Evolutionary conservation across 2,888 invertebrate genomes (phyloP).

Genomic region (Neoscelio sp.): DNA sequence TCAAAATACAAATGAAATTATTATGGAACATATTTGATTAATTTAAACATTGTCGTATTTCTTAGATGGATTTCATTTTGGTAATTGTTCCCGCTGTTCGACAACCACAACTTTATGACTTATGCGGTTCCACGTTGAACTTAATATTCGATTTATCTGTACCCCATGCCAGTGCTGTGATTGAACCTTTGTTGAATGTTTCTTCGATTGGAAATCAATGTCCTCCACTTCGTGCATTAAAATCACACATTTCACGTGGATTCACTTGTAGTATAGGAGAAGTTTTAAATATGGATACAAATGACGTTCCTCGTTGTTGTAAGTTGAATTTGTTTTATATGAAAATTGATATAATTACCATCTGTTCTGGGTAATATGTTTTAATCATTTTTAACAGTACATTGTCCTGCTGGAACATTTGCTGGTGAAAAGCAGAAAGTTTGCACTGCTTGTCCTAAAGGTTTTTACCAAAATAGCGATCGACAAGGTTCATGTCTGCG

Average conservation of each 20-base stretch:
- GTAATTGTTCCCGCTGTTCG: conserved; percentile 94
- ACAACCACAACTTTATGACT: conserved; percentile 96
- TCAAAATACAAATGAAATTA: background rate
- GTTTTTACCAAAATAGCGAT: conserved; percentile 96
- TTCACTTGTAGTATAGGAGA: conserved; percentile 97
- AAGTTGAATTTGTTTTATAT: conserved; percentile 83
- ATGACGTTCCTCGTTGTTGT: conserved; percentile 96
- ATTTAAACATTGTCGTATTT: conserved; percentile 26
- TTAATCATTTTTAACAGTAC: conserved; percentile 85
- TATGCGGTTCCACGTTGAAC: conserved; percentile 96
- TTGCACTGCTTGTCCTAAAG: conserved; percentile 95
- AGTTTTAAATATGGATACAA: conserved; percentile 96
- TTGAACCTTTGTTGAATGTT: conserved; percentile 94
- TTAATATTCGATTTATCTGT: conserved; percentile 97
- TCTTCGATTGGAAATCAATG: conserved; percentile 96
- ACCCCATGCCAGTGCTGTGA: conserved; percentile 95
- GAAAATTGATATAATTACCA: background rate
- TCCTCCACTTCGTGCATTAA: conserved; percentile 94
- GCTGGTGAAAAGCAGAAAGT: conserved; percentile 95
- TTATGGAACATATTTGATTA: background rate
- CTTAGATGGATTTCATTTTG: conserved; percentile 92
- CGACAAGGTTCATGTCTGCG: conserved; percentile 95
- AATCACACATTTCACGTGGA: conserved; percentile 93
- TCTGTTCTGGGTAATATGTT: background rate
- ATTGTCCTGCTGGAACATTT: conserved; percentile 98